Percentiles rank a stretch among this genome's conserved stretches.
phyloP scores from a whole-genome alignment of 2,888 invertebrate species.

The Nebria brevicollis region DNA sequence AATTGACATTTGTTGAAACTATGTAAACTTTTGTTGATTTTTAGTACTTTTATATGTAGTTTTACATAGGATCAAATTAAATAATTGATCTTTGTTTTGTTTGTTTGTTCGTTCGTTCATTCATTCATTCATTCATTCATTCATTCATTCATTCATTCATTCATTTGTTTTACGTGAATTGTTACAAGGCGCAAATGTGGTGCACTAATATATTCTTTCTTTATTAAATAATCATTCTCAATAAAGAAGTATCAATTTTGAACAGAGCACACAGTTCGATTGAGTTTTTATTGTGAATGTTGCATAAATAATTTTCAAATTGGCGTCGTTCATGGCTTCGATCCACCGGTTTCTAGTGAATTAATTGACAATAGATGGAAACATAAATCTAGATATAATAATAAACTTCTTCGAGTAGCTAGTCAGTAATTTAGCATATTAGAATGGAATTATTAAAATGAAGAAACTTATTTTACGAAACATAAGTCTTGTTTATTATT shows the following conservation, averaged over 20 bases:
- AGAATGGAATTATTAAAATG: slow-evolving; percentile 41
- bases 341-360: slow-evolving; percentile 32
- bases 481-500: slow-evolving; percentile 39
- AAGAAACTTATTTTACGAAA: slow-evolving; percentile 34
- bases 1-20: neutral
- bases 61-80: neutral
- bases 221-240: neutral
- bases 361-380: slow-evolving; percentile 41
- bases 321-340: slow-evolving; percentile 44
- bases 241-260: neutral
- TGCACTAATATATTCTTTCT: neutral
- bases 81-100: neutral
- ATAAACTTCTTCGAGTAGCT: slow-evolving; percentile 43
- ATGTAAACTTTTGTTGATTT: slow-evolving; percentile 1
- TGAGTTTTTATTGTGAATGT: slow-evolving; percentile 11
- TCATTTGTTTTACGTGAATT: neutral
- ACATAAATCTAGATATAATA: slow-evolving; percentile 4
- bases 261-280: neutral
- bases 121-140: no score
- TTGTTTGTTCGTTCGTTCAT: no score
- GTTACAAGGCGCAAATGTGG: neutral
- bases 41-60: slow-evolving; percentile 1
- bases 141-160: no score
- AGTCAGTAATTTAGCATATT: slow-evolving; percentile 46
- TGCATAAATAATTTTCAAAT: slow-evolving; percentile 1